Evolutionary conservation across 2,113 vertebrate species (phyloP).

Genomic region (Atlantisia rogersi): DNA sequence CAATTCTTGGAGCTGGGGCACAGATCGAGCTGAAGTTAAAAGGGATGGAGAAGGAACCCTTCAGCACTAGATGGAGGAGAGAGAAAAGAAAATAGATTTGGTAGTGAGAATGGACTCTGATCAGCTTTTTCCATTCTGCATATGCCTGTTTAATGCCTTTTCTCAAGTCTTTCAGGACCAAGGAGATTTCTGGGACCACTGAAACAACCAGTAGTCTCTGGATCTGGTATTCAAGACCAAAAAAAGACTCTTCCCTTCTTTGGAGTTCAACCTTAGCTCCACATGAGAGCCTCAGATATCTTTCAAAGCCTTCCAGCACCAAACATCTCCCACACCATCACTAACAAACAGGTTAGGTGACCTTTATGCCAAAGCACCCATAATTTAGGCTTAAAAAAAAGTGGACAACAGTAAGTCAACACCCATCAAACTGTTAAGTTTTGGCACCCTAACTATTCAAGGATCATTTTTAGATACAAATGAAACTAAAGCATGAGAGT

Average conservation of each 20-base stretch:
- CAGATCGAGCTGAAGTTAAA: conserved; percentile 72
- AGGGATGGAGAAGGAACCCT: conserved; percentile 74
- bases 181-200: not conserved
- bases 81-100: not conserved
- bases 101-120: not conserved
- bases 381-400: not conserved
- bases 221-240: not conserved
- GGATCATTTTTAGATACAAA: not conserved
- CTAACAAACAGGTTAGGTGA: not conserved
- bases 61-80: conserved; percentile 61
- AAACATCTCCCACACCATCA: not conserved
- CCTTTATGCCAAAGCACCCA: not conserved
- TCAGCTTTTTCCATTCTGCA: not conserved
- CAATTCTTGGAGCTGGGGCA: conserved; percentile 74
- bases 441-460: not conserved
- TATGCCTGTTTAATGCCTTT: not conserved
- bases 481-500: not conserved
- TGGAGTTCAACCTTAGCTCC: not conserved
- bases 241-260: not conserved
- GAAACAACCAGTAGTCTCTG: not conserved
- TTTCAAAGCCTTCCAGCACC: not conserved
- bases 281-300: not conserved
- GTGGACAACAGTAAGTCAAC: not conserved
- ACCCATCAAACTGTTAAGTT: not conserved
- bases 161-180: not conserved